phyloP scores from a whole-genome alignment of 2,888 invertebrate genomes.

The Synergus japonicus region DNA sequence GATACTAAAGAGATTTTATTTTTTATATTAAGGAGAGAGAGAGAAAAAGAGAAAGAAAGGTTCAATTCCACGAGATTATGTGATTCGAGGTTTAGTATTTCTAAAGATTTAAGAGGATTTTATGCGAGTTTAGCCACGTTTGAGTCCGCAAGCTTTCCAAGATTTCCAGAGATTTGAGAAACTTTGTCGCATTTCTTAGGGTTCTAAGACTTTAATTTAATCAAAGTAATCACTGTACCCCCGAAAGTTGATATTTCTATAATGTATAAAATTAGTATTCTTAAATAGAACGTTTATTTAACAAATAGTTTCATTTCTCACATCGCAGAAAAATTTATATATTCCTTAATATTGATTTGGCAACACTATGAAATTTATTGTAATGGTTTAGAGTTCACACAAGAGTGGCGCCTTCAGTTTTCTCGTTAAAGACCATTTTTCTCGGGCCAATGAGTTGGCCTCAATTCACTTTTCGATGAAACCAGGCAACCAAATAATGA shows the following conservation, averaged over 20 bases:
- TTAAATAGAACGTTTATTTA: background rate
- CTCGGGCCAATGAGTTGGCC: conserved; percentile 21
- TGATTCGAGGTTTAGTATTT: conserved; percentile 9
- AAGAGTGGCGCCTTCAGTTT: background rate
- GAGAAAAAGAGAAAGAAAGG: background rate
- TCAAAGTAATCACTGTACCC: background rate
- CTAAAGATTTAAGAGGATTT: conserved; percentile 34
- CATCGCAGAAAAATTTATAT: too few species aligned
- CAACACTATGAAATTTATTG: background rate
- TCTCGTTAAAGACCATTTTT: conserved; percentile 17
- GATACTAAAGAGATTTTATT: background rate
- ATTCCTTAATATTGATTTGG: too few species aligned
- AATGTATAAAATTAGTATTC: background rate
- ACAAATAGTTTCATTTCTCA: too few species aligned
- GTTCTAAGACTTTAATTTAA: background rate
- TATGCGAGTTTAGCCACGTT: conserved; percentile 9
- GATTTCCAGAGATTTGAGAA: conserved; percentile 15
- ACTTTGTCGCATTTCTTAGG: background rate
- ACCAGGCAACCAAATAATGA: background rate
- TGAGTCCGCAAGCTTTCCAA: conserved; percentile 27
- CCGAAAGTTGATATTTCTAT: background rate
- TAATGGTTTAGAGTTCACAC: background rate
- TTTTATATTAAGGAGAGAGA: background rate
- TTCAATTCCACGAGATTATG: conserved; percentile 6
- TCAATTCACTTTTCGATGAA: conserved; percentile 12